phyloP scores from a whole-genome alignment of 2,113 vertebrate genomes.

The Larimichthys crocea region DNA sequence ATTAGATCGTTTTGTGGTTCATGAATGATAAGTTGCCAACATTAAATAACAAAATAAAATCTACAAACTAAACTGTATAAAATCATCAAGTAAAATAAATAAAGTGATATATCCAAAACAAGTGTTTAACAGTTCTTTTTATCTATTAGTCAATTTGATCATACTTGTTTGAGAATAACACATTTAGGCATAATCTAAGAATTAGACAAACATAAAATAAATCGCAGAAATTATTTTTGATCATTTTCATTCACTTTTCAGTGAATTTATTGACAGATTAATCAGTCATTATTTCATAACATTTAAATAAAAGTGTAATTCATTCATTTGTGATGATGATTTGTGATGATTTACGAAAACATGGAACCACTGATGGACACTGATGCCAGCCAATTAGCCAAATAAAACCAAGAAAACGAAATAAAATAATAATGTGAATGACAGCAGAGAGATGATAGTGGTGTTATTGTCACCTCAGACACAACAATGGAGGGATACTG shows the following conservation, averaged over 20 bases:
- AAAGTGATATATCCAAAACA: background rate
- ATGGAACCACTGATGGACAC: background rate
- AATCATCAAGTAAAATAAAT: background rate
- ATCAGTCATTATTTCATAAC: too few species aligned
- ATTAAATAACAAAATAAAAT: background rate
- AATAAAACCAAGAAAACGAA: background rate
- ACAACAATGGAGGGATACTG: constrained; percentile 48
- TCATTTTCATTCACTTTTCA: background rate
- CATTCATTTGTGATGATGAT: background rate
- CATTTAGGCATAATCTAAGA: background rate
- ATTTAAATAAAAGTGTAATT: background rate
- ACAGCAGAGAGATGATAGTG: constrained; percentile 35
- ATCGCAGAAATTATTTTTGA: background rate
- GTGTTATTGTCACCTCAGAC: constrained; percentile 33
- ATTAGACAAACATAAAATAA: background rate
- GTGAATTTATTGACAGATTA: background rate
- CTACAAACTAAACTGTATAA: background rate
- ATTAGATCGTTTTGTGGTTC: background rate
- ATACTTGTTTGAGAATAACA: background rate
- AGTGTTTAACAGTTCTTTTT: background rate
- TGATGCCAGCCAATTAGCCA: background rate
- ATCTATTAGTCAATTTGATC: background rate
- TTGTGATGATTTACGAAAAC: too few species aligned
- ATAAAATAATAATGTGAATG: constrained; percentile 30
- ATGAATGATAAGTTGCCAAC: background rate